Percentiles rank a stretch among this genome's conserved stretches.
These are phyloP conservation scores for zebrafish (Danio rerio) DNA, from an alignment of 2,113 vertebrate genomes.

Conservation along the genomic window DNA sequence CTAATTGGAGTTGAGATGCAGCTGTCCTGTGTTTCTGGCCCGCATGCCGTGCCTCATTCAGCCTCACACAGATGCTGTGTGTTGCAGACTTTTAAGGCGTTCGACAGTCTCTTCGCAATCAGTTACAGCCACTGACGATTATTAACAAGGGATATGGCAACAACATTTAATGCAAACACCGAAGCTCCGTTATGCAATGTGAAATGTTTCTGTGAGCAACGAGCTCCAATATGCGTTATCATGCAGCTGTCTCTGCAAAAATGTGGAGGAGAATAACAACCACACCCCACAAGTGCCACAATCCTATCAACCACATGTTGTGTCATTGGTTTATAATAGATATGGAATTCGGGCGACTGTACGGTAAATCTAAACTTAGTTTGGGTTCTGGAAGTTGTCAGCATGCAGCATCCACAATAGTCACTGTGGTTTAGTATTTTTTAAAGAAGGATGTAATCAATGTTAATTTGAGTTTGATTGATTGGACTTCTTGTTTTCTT, in stretches of 20 bases:
- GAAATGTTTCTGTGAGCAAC: not conserved
- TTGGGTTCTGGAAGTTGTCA: not conserved
- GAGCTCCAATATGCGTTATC: not conserved
- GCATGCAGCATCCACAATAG: not conserved
- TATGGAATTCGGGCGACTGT: not conserved
- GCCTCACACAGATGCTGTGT: constrained; percentile 39
- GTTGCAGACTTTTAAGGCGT: constrained; percentile 11
- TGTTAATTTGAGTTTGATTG: not conserved
- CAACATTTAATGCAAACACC: constrained; percentile 1
- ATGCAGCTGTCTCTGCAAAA: constrained; percentile 31
- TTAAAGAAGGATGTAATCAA: not conserved
- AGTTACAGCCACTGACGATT: constrained; percentile 20
- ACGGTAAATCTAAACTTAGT: not conserved
- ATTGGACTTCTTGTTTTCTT: not conserved
- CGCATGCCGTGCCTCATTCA: constrained; percentile 60
- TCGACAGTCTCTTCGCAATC: constrained; percentile 3
- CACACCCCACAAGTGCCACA: constrained; percentile 21
- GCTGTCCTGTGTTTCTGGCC: constrained; percentile 70
- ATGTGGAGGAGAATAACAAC: constrained; percentile 24
- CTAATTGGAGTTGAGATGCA: constrained; percentile 79
- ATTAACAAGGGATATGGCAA: not conserved
- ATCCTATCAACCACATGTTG: not conserved
- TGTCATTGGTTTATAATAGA: not conserved
- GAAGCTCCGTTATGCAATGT: constrained; percentile 10
- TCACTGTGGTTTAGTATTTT: not conserved